phyloP scores from a whole-genome alignment of 2,113 vertebrate species.

The Takifugu flavidus region DNA sequence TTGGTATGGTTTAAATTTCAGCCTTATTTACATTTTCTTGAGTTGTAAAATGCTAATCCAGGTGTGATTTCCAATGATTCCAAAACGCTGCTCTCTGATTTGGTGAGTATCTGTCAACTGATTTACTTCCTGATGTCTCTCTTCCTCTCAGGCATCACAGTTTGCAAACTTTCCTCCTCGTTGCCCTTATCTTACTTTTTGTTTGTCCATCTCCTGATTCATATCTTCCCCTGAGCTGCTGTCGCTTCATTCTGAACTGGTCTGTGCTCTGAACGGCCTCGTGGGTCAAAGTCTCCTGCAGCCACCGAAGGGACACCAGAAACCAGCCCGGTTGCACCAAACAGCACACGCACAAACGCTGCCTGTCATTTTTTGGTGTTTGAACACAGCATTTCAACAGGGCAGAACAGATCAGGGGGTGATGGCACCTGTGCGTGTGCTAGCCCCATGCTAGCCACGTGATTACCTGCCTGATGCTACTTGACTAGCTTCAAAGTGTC shows the following conservation, averaged over 20 bases:
- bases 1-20: too few species aligned
- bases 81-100: too few species aligned
- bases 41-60: too few species aligned
- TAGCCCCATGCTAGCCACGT: too few species aligned
- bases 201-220: not conserved
- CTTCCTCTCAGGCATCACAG: constrained; percentile 2
- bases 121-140: not conserved
- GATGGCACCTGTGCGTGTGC: too few species aligned
- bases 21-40: too few species aligned
- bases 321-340: not conserved
- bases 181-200: constrained; percentile 5
- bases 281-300: constrained; percentile 14
- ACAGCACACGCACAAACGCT: not conserved
- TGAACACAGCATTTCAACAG: not conserved
- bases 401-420: too few species aligned
- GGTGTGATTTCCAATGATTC: not conserved
- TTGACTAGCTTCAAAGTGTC: too few species aligned
- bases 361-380: not conserved
- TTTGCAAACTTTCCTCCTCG: not conserved
- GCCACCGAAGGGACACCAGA: not conserved
- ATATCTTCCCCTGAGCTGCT: constrained; percentile 8
- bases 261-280: constrained; percentile 15
- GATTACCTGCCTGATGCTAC: too few species aligned
- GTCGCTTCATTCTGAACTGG: constrained; percentile 26
- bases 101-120: too few species aligned